Evolutionary conservation across 2,888 invertebrate genomes (phyloP).

Genomic region (Notocelia uddmanniana): DNA sequence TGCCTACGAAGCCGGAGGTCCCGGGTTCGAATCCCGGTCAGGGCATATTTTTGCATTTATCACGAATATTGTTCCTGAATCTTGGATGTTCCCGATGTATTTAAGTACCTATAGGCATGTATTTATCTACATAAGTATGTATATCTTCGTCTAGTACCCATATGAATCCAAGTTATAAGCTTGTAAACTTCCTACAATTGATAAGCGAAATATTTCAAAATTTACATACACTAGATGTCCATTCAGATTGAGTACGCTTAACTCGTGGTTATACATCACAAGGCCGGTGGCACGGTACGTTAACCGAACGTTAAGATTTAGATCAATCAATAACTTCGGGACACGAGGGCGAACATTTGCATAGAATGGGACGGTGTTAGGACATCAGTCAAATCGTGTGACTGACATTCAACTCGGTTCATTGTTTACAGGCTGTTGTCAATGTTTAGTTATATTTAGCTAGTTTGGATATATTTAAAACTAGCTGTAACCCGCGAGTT

Average conservation of each 20-base stretch:
- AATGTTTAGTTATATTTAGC: not conserved
- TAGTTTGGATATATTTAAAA: not conserved
- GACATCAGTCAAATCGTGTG: constrained; percentile 63
- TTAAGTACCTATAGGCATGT: too few relatives aligned
- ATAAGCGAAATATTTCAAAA: constrained; percentile 25
- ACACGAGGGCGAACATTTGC: constrained; percentile 77
- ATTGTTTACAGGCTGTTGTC: constrained; percentile 60
- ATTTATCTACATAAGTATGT: too few relatives aligned
- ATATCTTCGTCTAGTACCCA: too few relatives aligned
- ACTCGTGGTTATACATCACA: constrained; percentile 34
- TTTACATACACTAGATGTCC: constrained; percentile 29
- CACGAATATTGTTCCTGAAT: too few relatives aligned
- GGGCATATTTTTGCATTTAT: too few relatives aligned
- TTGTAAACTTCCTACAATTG: constrained; percentile 14
- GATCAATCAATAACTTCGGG: constrained; percentile 72
- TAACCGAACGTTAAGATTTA: constrained; percentile 57
- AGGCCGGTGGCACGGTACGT: constrained; percentile 39
- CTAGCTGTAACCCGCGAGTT: too few relatives aligned
- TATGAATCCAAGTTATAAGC: not conserved
- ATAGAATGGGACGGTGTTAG: constrained; percentile 74
- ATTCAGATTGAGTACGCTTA: constrained; percentile 21
- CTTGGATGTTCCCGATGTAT: too few relatives aligned
- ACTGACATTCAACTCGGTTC: constrained; percentile 61
- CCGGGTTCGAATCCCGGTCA: too few relatives aligned
- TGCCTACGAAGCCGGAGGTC: too few relatives aligned